These are phyloP conservation scores for Selenia dentaria DNA, from an alignment of 2,888 invertebrate species.

Conservation along the genomic window DNA sequence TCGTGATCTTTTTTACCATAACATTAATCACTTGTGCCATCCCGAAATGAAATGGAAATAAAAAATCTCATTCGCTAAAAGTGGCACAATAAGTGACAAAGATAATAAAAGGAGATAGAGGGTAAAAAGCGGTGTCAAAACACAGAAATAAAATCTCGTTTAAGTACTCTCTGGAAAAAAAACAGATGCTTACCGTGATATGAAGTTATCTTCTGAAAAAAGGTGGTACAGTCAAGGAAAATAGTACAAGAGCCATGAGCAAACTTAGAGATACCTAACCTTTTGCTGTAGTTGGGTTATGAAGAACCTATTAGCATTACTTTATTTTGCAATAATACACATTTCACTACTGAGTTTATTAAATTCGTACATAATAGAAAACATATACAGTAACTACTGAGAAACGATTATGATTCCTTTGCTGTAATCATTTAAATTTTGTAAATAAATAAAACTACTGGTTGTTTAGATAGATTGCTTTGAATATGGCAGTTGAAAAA, in stretches of 20 bases:
- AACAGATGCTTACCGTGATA: conserved; percentile 37
- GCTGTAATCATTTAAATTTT: too few species aligned
- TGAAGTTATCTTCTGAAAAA: conserved; percentile 38
- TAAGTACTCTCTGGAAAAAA: conserved; percentile 32
- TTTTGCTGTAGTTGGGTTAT: background rate
- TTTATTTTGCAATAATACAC: too few species aligned
- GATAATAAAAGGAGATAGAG: conserved; percentile 29
- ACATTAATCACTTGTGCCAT: conserved; percentile 1
- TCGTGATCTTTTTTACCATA: background rate
- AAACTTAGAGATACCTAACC: background rate
- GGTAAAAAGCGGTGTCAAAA: conserved; percentile 25
- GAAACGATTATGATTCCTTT: too few species aligned
- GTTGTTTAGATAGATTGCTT: too few species aligned
- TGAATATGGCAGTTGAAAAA: too few species aligned
- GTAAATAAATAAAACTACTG: too few species aligned
- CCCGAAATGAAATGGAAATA: conserved; percentile 3
- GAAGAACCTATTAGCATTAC: too few species aligned
- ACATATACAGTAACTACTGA: too few species aligned
- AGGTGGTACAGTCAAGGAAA: conserved; percentile 26
- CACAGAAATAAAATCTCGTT: conserved; percentile 37
- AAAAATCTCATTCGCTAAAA: conserved; percentile 20
- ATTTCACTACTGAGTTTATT: too few species aligned
- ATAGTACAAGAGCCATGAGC: conserved; percentile 9
- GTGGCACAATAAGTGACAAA: conserved; percentile 23
- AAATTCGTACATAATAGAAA: too few species aligned